Evolutionary conservation across 2,888 invertebrate species (phyloP).

Genomic region (Campoplex nolae): DNA sequence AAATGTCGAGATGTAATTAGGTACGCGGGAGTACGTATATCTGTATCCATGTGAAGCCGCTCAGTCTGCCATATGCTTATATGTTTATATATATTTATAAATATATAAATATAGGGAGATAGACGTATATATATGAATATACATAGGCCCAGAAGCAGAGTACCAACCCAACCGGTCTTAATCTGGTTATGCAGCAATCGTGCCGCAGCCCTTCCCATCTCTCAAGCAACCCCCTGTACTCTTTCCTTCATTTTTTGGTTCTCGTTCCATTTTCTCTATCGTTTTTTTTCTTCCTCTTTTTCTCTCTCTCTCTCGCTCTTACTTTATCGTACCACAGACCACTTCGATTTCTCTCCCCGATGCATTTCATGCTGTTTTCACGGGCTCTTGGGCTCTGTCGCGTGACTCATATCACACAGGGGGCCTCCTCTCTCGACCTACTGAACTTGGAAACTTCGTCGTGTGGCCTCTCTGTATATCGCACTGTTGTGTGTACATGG

Average conservation of each 20-base stretch:
- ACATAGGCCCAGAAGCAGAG: slow-evolving; percentile 59
- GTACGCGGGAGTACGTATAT: slow-evolving; percentile 68
- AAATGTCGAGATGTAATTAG: slow-evolving; percentile 80
- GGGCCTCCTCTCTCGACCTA: slow-evolving; percentile 63
- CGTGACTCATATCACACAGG: slow-evolving; percentile 52
- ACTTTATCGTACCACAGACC: slow-evolving; percentile 35
- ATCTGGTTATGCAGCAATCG: slow-evolving; percentile 79
- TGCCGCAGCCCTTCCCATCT: slow-evolving; percentile 57
- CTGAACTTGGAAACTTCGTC: slow-evolving; percentile 65
- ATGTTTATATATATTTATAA: slow-evolving; percentile 23
- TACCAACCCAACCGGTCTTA: slow-evolving; percentile 75
- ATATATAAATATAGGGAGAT: slow-evolving; percentile 4
- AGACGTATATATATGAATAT: slow-evolving; percentile 12
- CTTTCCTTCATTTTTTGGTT: slow-evolving; percentile 47
- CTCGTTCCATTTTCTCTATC: slow-evolving; percentile 51
- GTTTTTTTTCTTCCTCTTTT: slow-evolving; percentile 39
- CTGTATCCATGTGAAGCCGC: slow-evolving; percentile 20
- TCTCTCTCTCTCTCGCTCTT: slow-evolving; percentile 12
- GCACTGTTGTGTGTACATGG: slow-evolving; percentile 2
- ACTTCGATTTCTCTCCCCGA: slow-evolving; percentile 59
- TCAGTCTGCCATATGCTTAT: slow-evolving; percentile 17
- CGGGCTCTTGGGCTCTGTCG: slow-evolving; percentile 72
- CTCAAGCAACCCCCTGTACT: slow-evolving; percentile 52
- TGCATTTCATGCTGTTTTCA: slow-evolving; percentile 68
- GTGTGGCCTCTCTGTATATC: slow-evolving; percentile 35